Evolutionary conservation across 2,888 invertebrate species (phyloP).

Genomic region (Tenthredo amoena): DNA sequence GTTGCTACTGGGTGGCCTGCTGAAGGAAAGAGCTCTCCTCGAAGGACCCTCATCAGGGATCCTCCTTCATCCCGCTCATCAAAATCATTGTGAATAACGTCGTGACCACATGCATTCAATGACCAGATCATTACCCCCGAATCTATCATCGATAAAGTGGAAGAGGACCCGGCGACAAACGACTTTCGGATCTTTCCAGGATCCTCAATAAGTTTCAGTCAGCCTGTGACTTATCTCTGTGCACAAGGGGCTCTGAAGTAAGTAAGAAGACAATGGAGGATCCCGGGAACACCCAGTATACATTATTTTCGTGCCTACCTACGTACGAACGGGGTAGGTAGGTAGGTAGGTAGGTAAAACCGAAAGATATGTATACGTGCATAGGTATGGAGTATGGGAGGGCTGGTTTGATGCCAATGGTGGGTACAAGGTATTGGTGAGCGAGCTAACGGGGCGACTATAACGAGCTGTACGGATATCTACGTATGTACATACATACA

Average conservation of each 20-base stretch:
- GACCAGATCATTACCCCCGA: background rate
- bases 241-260: background rate
- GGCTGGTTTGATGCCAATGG: conserved; percentile 72
- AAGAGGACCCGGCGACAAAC: too few relatives aligned
- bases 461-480: background rate
- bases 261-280: background rate
- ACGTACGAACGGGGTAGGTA: background rate
- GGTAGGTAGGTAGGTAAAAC: background rate
- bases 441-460: background rate
- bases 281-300: conserved; percentile 23
- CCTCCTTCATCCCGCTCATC: background rate
- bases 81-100: background rate
- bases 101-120: too few relatives aligned
- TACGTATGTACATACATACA: background rate
- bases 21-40: background rate
- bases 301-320: background rate
- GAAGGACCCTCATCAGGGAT: background rate
- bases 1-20: conserved; percentile 29
- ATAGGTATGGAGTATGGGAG: conserved; percentile 20
- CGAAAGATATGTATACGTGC: conserved; percentile 5
- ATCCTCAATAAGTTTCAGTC: too few relatives aligned
- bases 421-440: conserved; percentile 60
- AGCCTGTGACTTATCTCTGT: background rate
- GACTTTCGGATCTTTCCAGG: too few relatives aligned
- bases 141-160: too few relatives aligned